Percentiles rank a stretch among this genome's conserved stretches.
Evolutionary conservation across 2,888 invertebrate genomes (phyloP).

Genomic region (Sycophila texana): DNA sequence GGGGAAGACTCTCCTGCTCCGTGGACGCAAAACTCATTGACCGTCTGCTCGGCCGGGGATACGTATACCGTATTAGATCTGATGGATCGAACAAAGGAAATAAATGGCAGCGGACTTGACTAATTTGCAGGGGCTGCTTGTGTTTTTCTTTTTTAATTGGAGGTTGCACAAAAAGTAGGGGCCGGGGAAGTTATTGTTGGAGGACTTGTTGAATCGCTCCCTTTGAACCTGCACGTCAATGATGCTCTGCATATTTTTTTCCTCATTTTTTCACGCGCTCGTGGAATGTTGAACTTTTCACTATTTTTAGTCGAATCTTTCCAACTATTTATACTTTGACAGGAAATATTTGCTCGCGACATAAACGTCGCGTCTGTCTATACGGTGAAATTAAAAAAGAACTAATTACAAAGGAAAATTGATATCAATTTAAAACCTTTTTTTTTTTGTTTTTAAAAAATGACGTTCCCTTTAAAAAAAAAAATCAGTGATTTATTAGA

Average conservation of each 20-base stretch:
- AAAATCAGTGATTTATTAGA: constrained; percentile 31
- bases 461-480: neutral
- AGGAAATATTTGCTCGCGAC: neutral
- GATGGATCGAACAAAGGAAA: constrained; percentile 49
- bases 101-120: constrained; percentile 8
- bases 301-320: neutral
- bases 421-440: too few relatives aligned
- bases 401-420: too few relatives aligned
- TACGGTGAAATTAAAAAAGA: too few relatives aligned
- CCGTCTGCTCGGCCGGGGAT: constrained; percentile 53
- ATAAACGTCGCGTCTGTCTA: too few relatives aligned
- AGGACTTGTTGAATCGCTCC: constrained; percentile 17
- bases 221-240: neutral
- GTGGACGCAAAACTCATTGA: constrained; percentile 68
- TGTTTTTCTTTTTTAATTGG: constrained; percentile 6
- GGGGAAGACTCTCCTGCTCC: constrained; percentile 59
- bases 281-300: neutral
- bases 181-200: neutral
- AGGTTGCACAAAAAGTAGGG: neutral
- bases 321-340: neutral
- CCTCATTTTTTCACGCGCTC: too few relatives aligned
- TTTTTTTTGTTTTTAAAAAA: too few relatives aligned
- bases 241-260: too few relatives aligned
- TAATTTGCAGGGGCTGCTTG: constrained; percentile 29
- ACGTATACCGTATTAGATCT: constrained; percentile 24